A percentile compares a stretch with the other conserved stretches of the same genome.
Evolutionary conservation across 2,113 vertebrate genomes (phyloP).

Genomic region (Saccopteryx leptura): DNA sequence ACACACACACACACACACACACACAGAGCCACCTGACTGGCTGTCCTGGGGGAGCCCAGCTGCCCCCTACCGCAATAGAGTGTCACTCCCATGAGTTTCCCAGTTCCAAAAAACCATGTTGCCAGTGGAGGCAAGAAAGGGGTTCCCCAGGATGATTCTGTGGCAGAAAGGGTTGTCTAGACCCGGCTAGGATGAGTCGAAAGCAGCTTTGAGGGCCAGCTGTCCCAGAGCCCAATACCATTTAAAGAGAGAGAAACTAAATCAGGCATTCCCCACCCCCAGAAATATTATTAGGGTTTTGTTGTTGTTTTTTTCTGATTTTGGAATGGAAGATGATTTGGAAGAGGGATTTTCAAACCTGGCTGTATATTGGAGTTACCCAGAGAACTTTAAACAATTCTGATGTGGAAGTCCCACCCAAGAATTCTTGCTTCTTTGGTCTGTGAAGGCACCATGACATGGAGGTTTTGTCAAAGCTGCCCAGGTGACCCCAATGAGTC

Average conservation of each 20-base stretch:
- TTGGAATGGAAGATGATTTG: neutral
- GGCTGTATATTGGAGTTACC: neutral
- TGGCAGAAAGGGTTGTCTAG: neutral
- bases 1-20: neutral
- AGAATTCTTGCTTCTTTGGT: neutral
- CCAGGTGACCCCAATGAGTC: neutral
- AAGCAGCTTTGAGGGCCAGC: neutral
- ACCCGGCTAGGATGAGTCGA: neutral
- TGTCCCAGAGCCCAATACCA: neutral
- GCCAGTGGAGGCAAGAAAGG: neutral
- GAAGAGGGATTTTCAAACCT: neutral
- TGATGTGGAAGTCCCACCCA: neutral
- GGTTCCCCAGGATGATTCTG: neutral
- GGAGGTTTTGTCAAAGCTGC: neutral
- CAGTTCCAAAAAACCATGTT: neutral
- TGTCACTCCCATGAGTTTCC: neutral
- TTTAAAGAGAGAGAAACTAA: neutral
- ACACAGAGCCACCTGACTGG: neutral
- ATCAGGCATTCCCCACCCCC: neutral
- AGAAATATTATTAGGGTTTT: neutral
- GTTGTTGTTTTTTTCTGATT: neutral
- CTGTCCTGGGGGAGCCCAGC: neutral
- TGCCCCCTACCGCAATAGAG: neutral
- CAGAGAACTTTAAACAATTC: neutral
- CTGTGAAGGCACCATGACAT: neutral